Evolutionary conservation across 2,113 vertebrate genomes (phyloP).

Genomic region (Columba janthina): DNA sequence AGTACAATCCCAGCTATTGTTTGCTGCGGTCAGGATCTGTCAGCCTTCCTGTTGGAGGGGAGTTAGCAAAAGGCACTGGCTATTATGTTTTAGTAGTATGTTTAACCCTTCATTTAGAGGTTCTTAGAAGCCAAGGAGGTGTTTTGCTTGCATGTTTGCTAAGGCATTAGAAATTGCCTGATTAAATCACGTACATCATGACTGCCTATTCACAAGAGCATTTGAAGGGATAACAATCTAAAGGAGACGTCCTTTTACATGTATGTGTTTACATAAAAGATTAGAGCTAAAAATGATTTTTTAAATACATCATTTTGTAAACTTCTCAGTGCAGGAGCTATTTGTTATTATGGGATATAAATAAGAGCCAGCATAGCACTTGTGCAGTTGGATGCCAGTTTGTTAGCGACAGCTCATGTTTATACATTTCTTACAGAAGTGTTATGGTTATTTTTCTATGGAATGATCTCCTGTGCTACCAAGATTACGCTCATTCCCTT

Average conservation of each 20-base stretch:
- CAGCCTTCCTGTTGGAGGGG: slow-evolving; percentile 73
- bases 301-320: not conserved
- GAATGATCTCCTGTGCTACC: not conserved
- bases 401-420: not conserved
- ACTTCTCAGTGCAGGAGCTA: not conserved
- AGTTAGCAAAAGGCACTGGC: slow-evolving; percentile 68
- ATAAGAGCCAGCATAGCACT: not conserved
- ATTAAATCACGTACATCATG: not conserved
- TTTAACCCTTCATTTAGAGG: slow-evolving; percentile 72
- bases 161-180: not conserved
- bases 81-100: slow-evolving; percentile 55
- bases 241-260: slow-evolving; percentile 20
- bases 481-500: not conserved
- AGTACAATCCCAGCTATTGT: slow-evolving; percentile 82
- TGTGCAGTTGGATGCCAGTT: not conserved
- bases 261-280: slow-evolving; percentile 28
- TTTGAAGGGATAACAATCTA: not conserved
- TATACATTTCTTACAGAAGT: not conserved
- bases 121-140: not conserved
- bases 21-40: slow-evolving; percentile 72
- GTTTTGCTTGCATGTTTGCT: not conserved
- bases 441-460: not conserved
- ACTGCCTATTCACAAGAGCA: not conserved
- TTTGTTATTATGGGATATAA: not conserved
- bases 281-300: slow-evolving; percentile 39